Base-by-base conservation (phyloP, 1,140 invertebrate species). In the Neoseiulus cucumeris region DNA sequence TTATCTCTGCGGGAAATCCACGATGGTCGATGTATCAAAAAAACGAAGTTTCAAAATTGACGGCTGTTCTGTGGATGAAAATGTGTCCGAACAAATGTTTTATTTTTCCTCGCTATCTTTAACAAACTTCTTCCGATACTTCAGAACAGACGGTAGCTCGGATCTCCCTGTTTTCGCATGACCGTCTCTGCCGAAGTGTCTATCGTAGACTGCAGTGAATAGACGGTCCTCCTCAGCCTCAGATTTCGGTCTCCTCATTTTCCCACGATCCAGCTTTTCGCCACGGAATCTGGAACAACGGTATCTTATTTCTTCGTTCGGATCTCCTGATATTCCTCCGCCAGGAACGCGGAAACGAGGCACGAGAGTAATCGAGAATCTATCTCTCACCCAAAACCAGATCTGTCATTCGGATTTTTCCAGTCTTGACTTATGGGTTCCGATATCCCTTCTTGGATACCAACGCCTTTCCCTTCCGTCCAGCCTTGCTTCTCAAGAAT, bases 401-500 rank as follows among this genome's bases (percentile, higher is more conserved):
- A 68, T 55, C 70, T 69, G 44, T 71, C 66, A 44, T 25, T 44
- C 18, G 70, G 70, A 64, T 67, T 17, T 47, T 69, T 64, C 1
- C 73, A 73, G 55, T 70, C 68, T 68, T 68, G 67, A 7, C 68
- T 67, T 14, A 75, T 14, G 9, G 74, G 72, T 45, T 75, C 71
- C 2, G 70, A 64, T 2, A 73, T 73, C 28, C 68, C 71, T 25
- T 66, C 67, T 20, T 14, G 64, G 7, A 67, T 64, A n/a, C 82
- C 82, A 7, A 83, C 69, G 44, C 80, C 79, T 66, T 74, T 47
- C 6, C 82, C 82, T 64, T 80, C 76, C 51, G 71, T 73, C 82
- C 82, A 83, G 1, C 82, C 82, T 64, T 79, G 76, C 64, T 76
- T 75, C 70, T 80, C 76, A 71, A 82, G 66, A 42, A 83, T 70